Base-by-base conservation (phyloP, 2,113 vertebrate species). In the Zapus hudsonius region DNA sequence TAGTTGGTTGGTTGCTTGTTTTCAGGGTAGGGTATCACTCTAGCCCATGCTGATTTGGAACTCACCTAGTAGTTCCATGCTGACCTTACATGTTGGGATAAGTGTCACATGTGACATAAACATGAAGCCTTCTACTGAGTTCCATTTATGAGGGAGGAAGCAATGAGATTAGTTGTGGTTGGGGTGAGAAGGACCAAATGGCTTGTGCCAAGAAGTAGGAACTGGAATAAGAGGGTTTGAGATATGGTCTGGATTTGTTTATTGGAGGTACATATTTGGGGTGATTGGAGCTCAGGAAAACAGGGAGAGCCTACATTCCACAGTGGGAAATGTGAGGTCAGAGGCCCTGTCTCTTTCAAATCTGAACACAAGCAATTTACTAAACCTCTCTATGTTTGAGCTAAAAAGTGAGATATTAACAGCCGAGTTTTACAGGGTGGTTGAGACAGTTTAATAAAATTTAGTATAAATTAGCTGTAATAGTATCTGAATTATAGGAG, bases 111-210 rank as follows among this genome's bases (percentile, higher is more conserved):
- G 63, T 75, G 80, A 59, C 61, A 81, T 42, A 69, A 64, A 88
- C 79, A 69, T 36, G 42, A 63, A 75, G 66, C 42, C 31, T 81
- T 84, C 33, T 44, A 29, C 64, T 85, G 42, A 52, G 64, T 79
- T 92, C 57, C 22, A 23, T 52, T 92, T 78, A 42, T 25, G 13
- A 92, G 31, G 22, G 52, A 70, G 83, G 83, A 96, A 79, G 57
- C 47, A 5, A 90, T 87, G 64, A 55, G 72, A 61, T 80, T 84
- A 47, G 31, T 93, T 93, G 31, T 1, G 1, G 44, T 31, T 70
- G 27, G 84, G 17, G 63, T 81, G n/a, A n/a, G 38, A 29, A 40
- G 69, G 20, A n/a, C 6, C 55, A 25, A 40, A 79, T 73, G 27
- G 7, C 40, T 69, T 79, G 76, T 40, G 67, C 82, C 84, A 80